A percentile compares a stretch with the other conserved stretches of the same genome.
phyloP scores from a whole-genome alignment of 1,140 invertebrate genomes.

The Schlechtendalia chinensis region DNA sequence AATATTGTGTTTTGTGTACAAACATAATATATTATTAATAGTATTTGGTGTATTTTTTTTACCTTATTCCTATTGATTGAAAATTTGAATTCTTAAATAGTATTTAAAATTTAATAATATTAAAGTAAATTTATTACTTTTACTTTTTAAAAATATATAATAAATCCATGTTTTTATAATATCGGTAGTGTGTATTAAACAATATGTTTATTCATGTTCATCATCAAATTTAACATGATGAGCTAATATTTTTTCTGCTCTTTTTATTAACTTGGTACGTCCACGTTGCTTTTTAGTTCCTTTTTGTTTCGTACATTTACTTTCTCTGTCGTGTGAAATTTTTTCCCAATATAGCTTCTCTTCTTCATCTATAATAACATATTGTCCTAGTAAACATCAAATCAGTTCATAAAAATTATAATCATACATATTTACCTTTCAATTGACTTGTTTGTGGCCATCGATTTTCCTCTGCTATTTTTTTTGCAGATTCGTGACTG shows the following conservation, averaged over 20 bases:
- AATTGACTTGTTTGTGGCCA: conserved; percentile 56
- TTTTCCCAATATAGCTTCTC: conserved; percentile 68
- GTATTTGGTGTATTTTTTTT: background rate
- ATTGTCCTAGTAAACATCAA: conserved; percentile 52
- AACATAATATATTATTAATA: background rate
- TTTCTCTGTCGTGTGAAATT: conserved; percentile 61
- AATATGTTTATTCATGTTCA: conserved; percentile 1
- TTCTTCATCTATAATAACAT: conserved; percentile 58
- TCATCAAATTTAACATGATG: conserved; percentile 61
- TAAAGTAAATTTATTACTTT: no score
- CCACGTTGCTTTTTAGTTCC: conserved; percentile 61
- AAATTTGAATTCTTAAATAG: no score
- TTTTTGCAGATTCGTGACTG: conserved; percentile 60
- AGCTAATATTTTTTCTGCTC: conserved; percentile 62
- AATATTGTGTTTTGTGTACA: background rate
- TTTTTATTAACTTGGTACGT: conserved; percentile 65
- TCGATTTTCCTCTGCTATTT: conserved; percentile 56
- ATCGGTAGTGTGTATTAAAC: no score
- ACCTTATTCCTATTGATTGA: background rate
- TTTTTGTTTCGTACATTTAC: conserved; percentile 61
- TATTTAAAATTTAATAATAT: no score
- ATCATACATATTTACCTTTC: conserved; percentile 55
- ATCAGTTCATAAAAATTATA: conserved; percentile 30
- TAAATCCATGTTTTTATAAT: no score
- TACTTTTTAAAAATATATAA: no score